phyloP scores from a whole-genome alignment of 2,113 vertebrate genomes.

The Fulmarus glacialis region DNA sequence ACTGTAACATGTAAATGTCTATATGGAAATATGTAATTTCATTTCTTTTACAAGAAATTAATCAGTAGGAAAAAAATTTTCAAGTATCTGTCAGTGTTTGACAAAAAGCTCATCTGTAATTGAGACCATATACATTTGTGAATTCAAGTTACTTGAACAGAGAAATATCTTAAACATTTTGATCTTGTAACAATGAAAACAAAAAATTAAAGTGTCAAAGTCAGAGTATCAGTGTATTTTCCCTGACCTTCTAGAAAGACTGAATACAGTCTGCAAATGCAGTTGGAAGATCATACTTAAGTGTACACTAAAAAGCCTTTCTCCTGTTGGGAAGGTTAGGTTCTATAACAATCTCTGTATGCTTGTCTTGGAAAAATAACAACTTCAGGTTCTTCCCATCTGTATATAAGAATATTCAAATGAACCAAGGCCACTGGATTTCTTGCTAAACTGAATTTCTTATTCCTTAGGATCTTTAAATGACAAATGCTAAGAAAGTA shows the following conservation, averaged over 20 bases:
- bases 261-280: not conserved
- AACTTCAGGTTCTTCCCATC: not conserved
- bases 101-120: not conserved
- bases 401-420: not conserved
- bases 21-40: not conserved
- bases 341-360: not conserved
- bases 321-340: not conserved
- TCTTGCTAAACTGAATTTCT: not conserved
- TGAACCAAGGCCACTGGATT: not conserved
- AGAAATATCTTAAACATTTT: not conserved
- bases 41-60: not conserved
- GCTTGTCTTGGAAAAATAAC: not conserved
- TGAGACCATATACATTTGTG: not conserved
- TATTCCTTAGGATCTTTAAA: not conserved
- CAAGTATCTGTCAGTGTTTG: not conserved
- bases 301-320: not conserved
- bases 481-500: not conserved
- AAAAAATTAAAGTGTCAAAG: not conserved
- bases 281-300: not conserved
- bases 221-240: not conserved
- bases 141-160: not conserved
- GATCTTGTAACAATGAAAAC: not conserved
- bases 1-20: not conserved
- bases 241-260: not conserved
- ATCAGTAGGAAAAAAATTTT: not conserved